Percentiles rank a stretch among this genome's conserved stretches.
Evolutionary conservation across 2,888 invertebrate genomes (phyloP).

Genomic region (Bembecia ichneumoniformis): DNA sequence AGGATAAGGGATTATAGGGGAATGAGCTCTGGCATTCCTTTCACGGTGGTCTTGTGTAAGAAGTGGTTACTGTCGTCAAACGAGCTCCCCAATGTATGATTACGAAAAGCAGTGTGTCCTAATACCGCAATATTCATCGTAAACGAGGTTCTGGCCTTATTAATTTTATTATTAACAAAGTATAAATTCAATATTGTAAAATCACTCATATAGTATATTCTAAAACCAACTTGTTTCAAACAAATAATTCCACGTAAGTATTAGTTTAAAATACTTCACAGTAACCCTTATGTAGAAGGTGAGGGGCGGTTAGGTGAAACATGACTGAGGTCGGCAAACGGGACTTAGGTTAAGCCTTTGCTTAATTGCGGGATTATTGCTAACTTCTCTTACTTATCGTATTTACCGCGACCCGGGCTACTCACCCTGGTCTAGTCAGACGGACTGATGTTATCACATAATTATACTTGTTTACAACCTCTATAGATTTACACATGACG

Average conservation of each 20-base stretch:
- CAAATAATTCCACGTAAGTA: not conserved
- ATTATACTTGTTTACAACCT: not conserved
- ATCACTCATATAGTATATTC: too few relatives aligned
- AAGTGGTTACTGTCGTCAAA: too few relatives aligned
- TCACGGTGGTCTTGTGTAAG: too few relatives aligned
- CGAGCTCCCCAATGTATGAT: too few relatives aligned
- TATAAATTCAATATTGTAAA: too few relatives aligned
- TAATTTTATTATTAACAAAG: too few relatives aligned
- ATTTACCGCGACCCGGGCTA: slow-evolving; percentile 26
- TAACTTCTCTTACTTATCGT: slow-evolving; percentile 43
- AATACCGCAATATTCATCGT: too few relatives aligned
- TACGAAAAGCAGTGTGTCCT: too few relatives aligned
- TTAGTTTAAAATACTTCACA: not conserved
- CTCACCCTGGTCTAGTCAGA: slow-evolving; percentile 2
- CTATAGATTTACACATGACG: not conserved
- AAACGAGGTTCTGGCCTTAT: too few relatives aligned
- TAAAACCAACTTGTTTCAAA: too few relatives aligned
- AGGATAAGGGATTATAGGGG: too few relatives aligned
- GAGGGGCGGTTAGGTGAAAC: slow-evolving; percentile 17
- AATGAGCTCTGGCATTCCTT: too few relatives aligned
- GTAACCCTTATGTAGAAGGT: not conserved
- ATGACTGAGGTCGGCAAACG: slow-evolving; percentile 26
- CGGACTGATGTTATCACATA: not conserved
- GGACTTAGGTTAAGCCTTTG: slow-evolving; percentile 34
- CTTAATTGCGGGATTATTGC: slow-evolving; percentile 45